Base-by-base conservation (phyloP, 2,888 invertebrate genomes). In the Glaucopsyche alexis region DNA sequence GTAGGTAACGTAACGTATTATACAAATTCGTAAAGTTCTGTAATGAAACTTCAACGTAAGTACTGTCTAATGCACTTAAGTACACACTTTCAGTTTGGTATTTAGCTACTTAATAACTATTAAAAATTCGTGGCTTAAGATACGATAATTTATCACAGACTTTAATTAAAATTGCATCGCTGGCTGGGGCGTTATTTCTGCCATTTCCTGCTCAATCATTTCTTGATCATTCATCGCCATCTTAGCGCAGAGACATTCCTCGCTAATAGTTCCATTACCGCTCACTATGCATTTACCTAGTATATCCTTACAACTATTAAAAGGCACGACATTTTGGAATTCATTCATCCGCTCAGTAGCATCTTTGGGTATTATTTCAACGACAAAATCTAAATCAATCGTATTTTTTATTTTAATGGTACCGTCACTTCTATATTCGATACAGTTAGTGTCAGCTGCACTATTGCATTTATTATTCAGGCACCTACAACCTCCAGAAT, bases 281-380 rank as follows among this genome's bases (percentile, higher is more conserved):
- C 87, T 90, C 0, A 88, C 90, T 75, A 93, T 88, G 76, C 93
- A 93, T 73, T 86, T 90, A 9, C 93, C 93, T 47, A 93, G 80
- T 3, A 88, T 81, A 75, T 82, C 90, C 78, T 88, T 90, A 77
- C 93, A 93, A 78, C 89, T 90, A 72, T 87, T 87, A 65, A 82
- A 87, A 45, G 86, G 85, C 38, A 88, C 77, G 67, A 78, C 81
- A 2, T 66, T 76, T 60, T 78, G 76, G 72, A 74, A 74, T 8
- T 65, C 74, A 75, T 60, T 74, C 65, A 75, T 75, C 70, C 74
- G 45, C 70, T 74, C 45, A 74, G 47, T 65, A 50, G 71, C 52
- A 55, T 76, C 40, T 60, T 71, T 50, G 6, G 9, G 73, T 29
- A 55, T 74, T 40, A 69, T 52, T 29, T 74, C 73, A 64, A 75